Evolutionary conservation across 1,140 invertebrate genomes (phyloP), one percentile per base, ranked within the genome.

Genomic region (Linepithema humile): DNA sequence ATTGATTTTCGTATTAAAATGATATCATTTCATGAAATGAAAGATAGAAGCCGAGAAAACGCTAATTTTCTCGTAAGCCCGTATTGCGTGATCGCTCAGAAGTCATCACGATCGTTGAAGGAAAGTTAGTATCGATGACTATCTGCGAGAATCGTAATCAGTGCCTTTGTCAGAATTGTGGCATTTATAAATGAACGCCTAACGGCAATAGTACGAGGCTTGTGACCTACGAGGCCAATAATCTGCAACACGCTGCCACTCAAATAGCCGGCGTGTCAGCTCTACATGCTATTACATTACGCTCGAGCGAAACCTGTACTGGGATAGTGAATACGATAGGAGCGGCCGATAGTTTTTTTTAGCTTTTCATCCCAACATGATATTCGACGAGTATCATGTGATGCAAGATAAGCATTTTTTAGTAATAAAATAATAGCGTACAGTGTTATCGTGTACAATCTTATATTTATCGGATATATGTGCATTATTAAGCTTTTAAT

Each of bases 171-270:
- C 80, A 73, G 55, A 88, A 72, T 77, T 53, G 59, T 74, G 84
- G 85, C 87, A 84, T 88, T 89, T 88, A 89, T 84, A 89, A 89
- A 86, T 85, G 85, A 73, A 74, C 67, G 57, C 23, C 59, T 65
- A 86, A 82, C 82, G 84, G 74, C 82, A 84, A 80, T 85, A 57
- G 69, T 70, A 72, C 70, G 45, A 82, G 70, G 40, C 43, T 43
- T 59, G 69, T 59, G 72, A 85, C 72, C 78, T 67, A 65, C 35
- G 67, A 87, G 77, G 55, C 73, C 67, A 87, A 87, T 89, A 89
- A 89, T 88, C 72, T 85, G 59, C 77, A 89, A 85, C 73, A 55
- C 65, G 50, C 50, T 62, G 70, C 59, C 85, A 74, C 72, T 88
- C 73, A 78, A 82, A 82, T 72, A 53, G 45, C 48, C 55, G 53